phyloP scores from a whole-genome alignment of 2,797 vertebrate genomes.

The Streptopelia turtur region DNA sequence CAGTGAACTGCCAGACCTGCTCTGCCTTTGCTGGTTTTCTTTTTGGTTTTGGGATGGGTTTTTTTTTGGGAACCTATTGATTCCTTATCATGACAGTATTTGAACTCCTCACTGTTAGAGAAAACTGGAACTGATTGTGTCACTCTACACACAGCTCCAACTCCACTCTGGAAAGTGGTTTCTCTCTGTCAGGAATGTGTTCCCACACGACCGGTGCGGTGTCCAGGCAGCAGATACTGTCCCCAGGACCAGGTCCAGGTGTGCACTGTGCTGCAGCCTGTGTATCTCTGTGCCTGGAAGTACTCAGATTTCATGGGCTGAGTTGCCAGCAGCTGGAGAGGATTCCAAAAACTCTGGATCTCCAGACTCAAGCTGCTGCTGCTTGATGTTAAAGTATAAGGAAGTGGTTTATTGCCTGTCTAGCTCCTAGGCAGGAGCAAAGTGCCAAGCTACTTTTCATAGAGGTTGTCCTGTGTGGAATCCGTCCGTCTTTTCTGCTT shows the following conservation, averaged over 20 bases:
- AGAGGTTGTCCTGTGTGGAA: background rate
- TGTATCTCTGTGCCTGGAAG: background rate
- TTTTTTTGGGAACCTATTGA: background rate
- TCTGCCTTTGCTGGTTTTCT: background rate
- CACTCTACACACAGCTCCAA: too few species aligned
- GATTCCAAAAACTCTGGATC: background rate
- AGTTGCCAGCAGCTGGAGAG: background rate
- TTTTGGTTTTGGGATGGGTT: background rate
- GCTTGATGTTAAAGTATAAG: background rate
- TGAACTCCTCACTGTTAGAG: background rate
- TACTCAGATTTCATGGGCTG: background rate
- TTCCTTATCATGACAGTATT: background rate
- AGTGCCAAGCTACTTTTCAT: background rate
- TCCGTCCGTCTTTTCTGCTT: background rate
- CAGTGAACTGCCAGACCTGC: background rate
- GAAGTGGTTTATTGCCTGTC: background rate
- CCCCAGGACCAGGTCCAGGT: background rate
- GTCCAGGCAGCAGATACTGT: background rate
- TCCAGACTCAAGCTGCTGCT: background rate
- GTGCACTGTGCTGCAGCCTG: background rate
- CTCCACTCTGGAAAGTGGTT: accelerated
- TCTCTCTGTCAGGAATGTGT: background rate
- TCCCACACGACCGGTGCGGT: background rate
- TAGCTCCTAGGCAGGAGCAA: background rate
- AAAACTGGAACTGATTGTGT: background rate